Base-by-base conservation (phyloP, 1,140 invertebrate species). In the Lordiphosa mommai region DNA sequence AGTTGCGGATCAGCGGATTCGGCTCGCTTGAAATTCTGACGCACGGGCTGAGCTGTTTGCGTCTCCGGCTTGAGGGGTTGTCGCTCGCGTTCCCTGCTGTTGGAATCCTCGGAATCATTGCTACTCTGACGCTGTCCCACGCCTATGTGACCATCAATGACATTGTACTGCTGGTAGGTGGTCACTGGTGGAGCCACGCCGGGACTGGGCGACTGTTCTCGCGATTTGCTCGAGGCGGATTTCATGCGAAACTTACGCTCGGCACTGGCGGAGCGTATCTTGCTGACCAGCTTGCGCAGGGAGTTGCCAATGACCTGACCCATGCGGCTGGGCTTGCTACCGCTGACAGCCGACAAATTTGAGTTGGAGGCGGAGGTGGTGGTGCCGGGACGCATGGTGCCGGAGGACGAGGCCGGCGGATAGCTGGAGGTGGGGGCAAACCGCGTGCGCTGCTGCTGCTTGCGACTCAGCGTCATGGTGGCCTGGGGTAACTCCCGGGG, bases 261-360 rank as follows among this genome's bases (percentile, higher is more conserved):
- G 0, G 92, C 91, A 50, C 93, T 94, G 4, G 93, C 93, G 1
- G 93, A 94, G 0, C 94, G 91, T 34, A 95, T 92, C 86, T 94
- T 95, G 29, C 93, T 94, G 2, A 95, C 94, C 43, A 95, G 87
- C 74, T 94, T 94, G 40, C 94, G 90, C 65, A 95, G 93, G 0
- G 94, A 95, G 50, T 94, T 93, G 8, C 93, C 93, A 48, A 92
- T 92, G 4, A 91, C 91, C 5, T 91, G 89, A 1, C 91, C 91
- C 38, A 92, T 88, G 20, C 74, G 68, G 7, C 68, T 63, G 5
- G 88, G 73, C 48, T 89, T 85, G 33, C 69, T 71, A 23, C 61
- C 55, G 16, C 73, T 84, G n/a, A 82, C 56, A 9, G 82, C 70
- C 2, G 76, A 76, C 4, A 80, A 61, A 44, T 80, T 80, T 7